phyloP scores from a whole-genome alignment of 2,888 invertebrate species.

The Pristionchus maxplancki region DNA sequence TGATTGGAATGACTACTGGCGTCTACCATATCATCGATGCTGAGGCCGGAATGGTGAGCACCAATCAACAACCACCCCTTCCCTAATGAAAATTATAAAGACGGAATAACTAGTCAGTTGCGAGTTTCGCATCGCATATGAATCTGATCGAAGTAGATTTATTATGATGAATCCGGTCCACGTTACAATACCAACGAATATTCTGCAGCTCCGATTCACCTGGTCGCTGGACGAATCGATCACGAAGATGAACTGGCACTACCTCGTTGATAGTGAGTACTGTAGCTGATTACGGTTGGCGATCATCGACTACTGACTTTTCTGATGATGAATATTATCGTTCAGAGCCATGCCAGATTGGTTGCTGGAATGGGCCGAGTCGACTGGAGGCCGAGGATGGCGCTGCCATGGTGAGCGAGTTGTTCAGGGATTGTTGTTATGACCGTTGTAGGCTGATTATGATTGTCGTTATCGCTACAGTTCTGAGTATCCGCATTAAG shows the following conservation, averaged over 20 bases:
- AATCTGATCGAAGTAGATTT: too few species aligned
- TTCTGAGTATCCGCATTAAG: neutral
- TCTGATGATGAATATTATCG: neutral
- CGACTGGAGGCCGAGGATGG: slow-evolving; percentile 7
- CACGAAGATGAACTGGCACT: slow-evolving; percentile 35
- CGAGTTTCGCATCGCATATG: neutral
- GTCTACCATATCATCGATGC: slow-evolving; percentile 49
- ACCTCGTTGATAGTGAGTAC: slow-evolving; percentile 1
- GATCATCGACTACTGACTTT: neutral
- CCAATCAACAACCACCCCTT: neutral
- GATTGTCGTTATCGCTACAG: neutral
- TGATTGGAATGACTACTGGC: slow-evolving; percentile 45
- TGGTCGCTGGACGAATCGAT: slow-evolving; percentile 28
- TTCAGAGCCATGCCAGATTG: neutral
- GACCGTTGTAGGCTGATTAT: neutral
- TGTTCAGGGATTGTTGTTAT: too few species aligned
- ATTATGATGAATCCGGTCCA: neutral
- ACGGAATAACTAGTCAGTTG: neutral
- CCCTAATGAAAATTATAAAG: too few species aligned
- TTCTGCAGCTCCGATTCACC: slow-evolving; percentile 45
- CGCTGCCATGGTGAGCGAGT: neutral
- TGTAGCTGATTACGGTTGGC: neutral
- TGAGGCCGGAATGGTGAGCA: slow-evolving; percentile 47
- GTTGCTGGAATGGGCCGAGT: neutral
- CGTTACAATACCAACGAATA: too few species aligned